Percentiles rank a stretch among this genome's conserved stretches.
Conservation (phyloP, 2,888 invertebrate species). For the Ptilodon capucinus region DNA sequence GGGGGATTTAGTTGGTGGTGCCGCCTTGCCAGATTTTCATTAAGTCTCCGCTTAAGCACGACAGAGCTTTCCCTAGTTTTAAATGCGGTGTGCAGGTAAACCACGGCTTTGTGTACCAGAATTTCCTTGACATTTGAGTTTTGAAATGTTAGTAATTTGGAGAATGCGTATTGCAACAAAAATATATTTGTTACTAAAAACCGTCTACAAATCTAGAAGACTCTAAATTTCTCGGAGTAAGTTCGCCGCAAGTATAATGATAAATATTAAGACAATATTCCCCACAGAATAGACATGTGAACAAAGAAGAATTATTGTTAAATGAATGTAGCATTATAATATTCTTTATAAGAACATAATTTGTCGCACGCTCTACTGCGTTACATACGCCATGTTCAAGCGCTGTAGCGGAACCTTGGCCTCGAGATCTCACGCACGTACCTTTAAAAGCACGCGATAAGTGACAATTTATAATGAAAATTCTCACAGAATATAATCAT, state of each 20-base stretch:
- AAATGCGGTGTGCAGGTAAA: slow-evolving; percentile 28
- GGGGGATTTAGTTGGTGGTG: slow-evolving; percentile 49
- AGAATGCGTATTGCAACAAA: too few relatives aligned
- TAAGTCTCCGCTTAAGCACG: slow-evolving; percentile 59
- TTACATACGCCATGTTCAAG: not conserved
- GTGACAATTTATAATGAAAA: not conserved
- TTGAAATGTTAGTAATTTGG: not conserved
- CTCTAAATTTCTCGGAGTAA: too few relatives aligned
- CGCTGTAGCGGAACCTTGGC: too few relatives aligned
- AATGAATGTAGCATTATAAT: too few relatives aligned
- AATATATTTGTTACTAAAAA: too few relatives aligned
- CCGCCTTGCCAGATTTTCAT: slow-evolving; percentile 61
- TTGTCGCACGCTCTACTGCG: too few relatives aligned
- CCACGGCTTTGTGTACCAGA: slow-evolving; percentile 13
- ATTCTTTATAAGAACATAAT: too few relatives aligned
- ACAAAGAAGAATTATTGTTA: too few relatives aligned
- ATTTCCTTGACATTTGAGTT: slow-evolving; percentile 4
- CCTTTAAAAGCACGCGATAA: not conserved
- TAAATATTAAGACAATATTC: too few relatives aligned
- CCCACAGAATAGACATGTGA: too few relatives aligned
- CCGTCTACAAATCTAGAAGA: too few relatives aligned
- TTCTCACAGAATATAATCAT: not conserved
- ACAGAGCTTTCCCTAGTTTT: slow-evolving; percentile 49
- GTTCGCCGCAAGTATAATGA: too few relatives aligned
- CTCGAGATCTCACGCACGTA: not conserved